Evolutionary conservation across 2,797 vertebrate genomes (phyloP).

Genomic region (Parauchenoglanis punctatus): DNA sequence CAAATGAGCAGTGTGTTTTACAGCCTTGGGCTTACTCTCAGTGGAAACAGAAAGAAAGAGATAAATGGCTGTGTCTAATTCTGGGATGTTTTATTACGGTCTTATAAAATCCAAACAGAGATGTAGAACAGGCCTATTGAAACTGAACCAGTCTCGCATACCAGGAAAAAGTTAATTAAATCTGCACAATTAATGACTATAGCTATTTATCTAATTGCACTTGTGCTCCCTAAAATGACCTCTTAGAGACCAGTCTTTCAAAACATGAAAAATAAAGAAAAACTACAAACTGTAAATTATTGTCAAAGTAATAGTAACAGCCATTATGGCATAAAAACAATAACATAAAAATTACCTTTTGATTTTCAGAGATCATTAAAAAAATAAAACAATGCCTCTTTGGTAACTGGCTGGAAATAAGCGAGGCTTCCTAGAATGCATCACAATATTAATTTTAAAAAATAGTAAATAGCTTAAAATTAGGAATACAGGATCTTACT

Average conservation of each 20-base stretch:
- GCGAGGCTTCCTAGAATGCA: neutral
- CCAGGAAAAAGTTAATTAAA: conserved; percentile 2
- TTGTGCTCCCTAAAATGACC: neutral
- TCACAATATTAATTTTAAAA: neutral
- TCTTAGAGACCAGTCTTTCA: neutral
- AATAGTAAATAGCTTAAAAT: too few species aligned
- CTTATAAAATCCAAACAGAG: too few species aligned
- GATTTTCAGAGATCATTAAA: neutral
- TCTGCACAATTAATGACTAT: neutral
- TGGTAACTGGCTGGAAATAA: neutral
- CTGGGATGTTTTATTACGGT: neutral
- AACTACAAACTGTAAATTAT: neutral
- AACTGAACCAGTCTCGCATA: neutral
- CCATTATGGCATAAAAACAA: neutral
- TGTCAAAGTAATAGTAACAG: neutral
- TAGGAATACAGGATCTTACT: too few species aligned
- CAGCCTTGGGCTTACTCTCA: conserved; percentile 40
- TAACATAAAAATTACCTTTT: neutral
- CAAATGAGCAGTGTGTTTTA: conserved; percentile 61
- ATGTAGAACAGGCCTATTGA: neutral
- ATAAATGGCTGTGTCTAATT: conserved; percentile 31
- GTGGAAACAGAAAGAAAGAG: conserved; percentile 10
- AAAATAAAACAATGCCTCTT: neutral
- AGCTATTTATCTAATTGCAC: neutral
- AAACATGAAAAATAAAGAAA: neutral